A percentile compares a stretch with the other conserved stretches of the same genome.
Evolutionary conservation across 1,140 invertebrate genomes (phyloP).

Genomic region (Achatina immaculata): DNA sequence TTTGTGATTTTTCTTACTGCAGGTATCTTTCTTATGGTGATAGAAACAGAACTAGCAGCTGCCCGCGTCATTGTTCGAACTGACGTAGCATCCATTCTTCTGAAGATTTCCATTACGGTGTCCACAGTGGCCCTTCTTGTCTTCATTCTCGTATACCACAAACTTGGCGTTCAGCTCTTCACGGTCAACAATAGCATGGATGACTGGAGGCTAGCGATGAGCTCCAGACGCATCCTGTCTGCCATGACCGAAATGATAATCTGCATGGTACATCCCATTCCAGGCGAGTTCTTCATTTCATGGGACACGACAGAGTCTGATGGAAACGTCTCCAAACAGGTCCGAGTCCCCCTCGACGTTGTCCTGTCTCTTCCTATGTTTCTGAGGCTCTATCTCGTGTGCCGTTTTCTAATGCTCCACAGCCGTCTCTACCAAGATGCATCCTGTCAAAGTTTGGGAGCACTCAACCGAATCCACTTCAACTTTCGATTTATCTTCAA

Average conservation of each 20-base stretch:
- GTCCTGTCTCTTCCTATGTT: constrained; percentile 70
- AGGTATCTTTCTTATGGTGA: constrained; percentile 65
- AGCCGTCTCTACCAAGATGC: constrained; percentile 69
- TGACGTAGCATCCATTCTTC: constrained; percentile 50
- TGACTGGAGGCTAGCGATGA: constrained; percentile 65
- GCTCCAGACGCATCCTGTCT: constrained; percentile 45
- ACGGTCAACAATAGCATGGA: constrained; percentile 68
- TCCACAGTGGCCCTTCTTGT: constrained; percentile 63
- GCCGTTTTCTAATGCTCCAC: constrained; percentile 66
- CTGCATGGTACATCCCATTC: constrained; percentile 68
- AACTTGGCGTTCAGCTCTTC: constrained; percentile 62
- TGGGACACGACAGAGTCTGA: constrained; percentile 43
- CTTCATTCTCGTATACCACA: constrained; percentile 63
- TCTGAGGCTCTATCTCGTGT: constrained; percentile 65
- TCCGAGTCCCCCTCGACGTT: constrained; percentile 59
- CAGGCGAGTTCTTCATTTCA: constrained; percentile 52
- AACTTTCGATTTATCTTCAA: constrained; percentile 71
- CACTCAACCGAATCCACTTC: constrained; percentile 69
- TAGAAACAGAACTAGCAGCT: constrained; percentile 62
- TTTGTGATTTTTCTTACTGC: too few relatives aligned
- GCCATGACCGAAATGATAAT: constrained; percentile 63
- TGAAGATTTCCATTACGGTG: constrained; percentile 62
- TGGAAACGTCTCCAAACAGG: constrained; percentile 13
- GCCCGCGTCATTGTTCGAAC: constrained; percentile 46
- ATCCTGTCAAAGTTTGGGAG: constrained; percentile 68